Evolutionary conservation across 2,888 invertebrate species (phyloP).

Genomic region (Tinea pellionella): DNA sequence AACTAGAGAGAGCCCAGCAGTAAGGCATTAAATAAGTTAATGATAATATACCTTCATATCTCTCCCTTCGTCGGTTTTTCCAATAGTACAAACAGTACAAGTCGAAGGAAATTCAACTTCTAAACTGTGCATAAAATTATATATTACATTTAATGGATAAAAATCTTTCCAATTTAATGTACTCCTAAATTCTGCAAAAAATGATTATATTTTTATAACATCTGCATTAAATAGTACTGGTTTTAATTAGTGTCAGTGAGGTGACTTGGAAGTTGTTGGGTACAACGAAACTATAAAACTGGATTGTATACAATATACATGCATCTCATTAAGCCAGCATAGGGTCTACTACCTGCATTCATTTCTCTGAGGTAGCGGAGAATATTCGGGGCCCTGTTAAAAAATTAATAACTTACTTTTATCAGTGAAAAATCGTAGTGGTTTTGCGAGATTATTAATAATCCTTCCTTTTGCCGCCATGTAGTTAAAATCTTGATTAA

Average conservation of each 20-base stretch:
- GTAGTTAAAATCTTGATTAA: slow-evolving; percentile 24
- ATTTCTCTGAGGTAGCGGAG: too few relatives aligned
- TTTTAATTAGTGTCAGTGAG: too few relatives aligned
- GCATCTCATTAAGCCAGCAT: too few relatives aligned
- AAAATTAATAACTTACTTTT: neutral
- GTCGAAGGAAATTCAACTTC: slow-evolving; percentile 77
- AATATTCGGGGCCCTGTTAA: too few relatives aligned
- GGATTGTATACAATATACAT: too few relatives aligned
- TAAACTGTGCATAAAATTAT: slow-evolving; percentile 78
- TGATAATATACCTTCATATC: slow-evolving; percentile 75
- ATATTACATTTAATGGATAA: slow-evolving; percentile 76
- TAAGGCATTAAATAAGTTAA: too few relatives aligned
- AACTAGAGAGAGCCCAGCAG: too few relatives aligned
- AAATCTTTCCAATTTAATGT: slow-evolving; percentile 82
- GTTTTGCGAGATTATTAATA: neutral
- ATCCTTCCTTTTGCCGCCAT: neutral
- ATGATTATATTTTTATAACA: too few relatives aligned
- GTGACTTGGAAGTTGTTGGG: too few relatives aligned
- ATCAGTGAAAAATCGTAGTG: neutral
- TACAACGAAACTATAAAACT: too few relatives aligned
- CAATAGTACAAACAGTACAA: slow-evolving; percentile 79
- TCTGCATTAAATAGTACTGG: too few relatives aligned
- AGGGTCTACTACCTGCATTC: too few relatives aligned
- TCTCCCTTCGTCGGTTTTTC: slow-evolving; percentile 78
- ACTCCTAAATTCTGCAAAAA: neutral